phyloP scores from a whole-genome alignment of 2,797 vertebrate species.

The Diplodus puntazzo region DNA sequence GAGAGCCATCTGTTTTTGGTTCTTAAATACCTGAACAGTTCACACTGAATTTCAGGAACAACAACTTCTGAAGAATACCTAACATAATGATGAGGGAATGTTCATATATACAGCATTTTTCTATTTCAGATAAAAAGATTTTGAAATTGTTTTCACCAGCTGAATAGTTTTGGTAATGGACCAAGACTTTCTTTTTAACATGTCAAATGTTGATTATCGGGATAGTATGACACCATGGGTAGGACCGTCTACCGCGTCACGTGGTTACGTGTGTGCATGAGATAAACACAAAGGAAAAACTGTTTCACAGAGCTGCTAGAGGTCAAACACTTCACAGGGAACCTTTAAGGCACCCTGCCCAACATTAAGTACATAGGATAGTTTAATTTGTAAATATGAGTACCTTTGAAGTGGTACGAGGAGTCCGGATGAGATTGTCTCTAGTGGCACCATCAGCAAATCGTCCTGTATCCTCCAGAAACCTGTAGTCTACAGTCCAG shows the following conservation, averaged over 20 bases:
- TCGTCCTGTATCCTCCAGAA: conserved; percentile 94
- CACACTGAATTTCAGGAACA: conserved; percentile 1
- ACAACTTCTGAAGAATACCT: background rate
- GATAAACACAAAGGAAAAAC: background rate
- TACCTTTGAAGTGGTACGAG: conserved; percentile 66
- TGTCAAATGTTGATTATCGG: too few relatives aligned
- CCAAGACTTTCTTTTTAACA: too few relatives aligned
- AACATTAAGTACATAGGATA: background rate
- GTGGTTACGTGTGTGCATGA: background rate
- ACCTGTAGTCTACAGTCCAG: conserved; percentile 91
- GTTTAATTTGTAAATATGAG: background rate
- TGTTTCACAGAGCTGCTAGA: background rate
- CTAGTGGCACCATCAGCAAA: conserved; percentile 89
- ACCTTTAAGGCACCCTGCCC: background rate
- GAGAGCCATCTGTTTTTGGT: conserved; percentile 39
- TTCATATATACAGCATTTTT: background rate
- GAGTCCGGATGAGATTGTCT: conserved; percentile 77
- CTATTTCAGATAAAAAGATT: too few relatives aligned
- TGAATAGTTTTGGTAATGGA: too few relatives aligned
- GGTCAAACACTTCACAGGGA: background rate
- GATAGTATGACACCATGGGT: background rate
- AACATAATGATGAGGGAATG: background rate
- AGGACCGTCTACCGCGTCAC: background rate
- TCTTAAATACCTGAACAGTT: conserved; percentile 25
- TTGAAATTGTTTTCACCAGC: too few relatives aligned